These are phyloP conservation scores for Hylia prasina DNA, from an alignment of 2,113 vertebrate genomes.

Conservation along the genomic window DNA sequence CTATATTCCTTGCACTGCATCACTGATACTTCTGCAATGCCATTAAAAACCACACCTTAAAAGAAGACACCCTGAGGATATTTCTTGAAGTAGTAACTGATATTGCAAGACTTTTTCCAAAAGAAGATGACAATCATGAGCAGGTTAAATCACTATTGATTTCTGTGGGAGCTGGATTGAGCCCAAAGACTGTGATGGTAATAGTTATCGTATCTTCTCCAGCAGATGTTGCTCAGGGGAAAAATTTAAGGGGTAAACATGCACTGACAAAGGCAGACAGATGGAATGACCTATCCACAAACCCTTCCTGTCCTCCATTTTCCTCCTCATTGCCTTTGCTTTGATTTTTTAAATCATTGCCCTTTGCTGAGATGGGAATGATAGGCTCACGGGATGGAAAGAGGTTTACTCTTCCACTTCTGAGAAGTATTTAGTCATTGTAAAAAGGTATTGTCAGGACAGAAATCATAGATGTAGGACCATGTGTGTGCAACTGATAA, in stretches of 20 bases:
- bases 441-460: background rate
- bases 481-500: constrained; percentile 14
- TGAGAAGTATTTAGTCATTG: background rate
- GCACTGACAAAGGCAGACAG: background rate
- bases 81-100: constrained; percentile 28
- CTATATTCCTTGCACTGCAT: background rate
- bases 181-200: background rate
- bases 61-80: constrained; percentile 2
- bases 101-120: background rate
- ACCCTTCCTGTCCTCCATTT: constrained; percentile 4
- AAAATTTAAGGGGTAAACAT: constrained; percentile 30
- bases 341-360: constrained; percentile 17
- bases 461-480: background rate
- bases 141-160: constrained; percentile 35
- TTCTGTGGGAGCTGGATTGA: constrained; percentile 18
- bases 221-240: constrained; percentile 13
- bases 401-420: constrained; percentile 11
- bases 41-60: background rate
- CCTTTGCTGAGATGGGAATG: constrained; percentile 21
- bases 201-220: constrained; percentile 3
- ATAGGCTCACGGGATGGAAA: constrained; percentile 15
- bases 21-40: background rate
- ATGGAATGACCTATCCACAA: constrained; percentile 35
- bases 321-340: constrained; percentile 40
- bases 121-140: background rate